Evolutionary conservation across 2,797 vertebrate species (phyloP).

Genomic region (Megalops cyprinoides): DNA sequence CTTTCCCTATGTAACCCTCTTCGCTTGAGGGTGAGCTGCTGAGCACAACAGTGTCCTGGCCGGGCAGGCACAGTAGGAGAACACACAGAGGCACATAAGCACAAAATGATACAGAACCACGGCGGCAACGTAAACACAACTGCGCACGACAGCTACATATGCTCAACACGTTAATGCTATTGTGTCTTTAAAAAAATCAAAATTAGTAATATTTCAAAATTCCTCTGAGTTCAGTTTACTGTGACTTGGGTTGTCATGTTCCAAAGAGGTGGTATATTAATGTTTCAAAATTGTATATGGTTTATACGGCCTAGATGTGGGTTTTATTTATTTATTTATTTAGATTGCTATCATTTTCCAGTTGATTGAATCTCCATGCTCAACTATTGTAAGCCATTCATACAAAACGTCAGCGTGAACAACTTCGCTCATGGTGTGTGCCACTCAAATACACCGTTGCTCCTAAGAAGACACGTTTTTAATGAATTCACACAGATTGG

Average conservation of each 20-base stretch:
- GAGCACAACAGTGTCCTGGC: slow-evolving; percentile 35
- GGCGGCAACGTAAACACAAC: not conserved
- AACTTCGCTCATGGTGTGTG: not conserved
- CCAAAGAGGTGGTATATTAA: not conserved
- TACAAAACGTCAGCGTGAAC: too few relatives aligned
- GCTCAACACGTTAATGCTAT: not conserved
- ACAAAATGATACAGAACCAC: not conserved
- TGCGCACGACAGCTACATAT: not conserved
- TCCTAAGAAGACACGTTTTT: not conserved
- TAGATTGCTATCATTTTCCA: not conserved
- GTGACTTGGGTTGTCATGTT: not conserved
- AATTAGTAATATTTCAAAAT: not conserved
- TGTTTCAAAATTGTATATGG: not conserved
- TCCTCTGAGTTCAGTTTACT: not conserved
- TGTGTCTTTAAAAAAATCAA: not conserved
- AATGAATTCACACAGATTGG: not conserved
- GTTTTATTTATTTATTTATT: not conserved
- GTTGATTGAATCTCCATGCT: not conserved
- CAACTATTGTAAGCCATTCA: not conserved
- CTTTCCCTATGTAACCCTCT: slow-evolving; percentile 78
- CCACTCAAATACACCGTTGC: not conserved
- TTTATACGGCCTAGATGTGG: not conserved
- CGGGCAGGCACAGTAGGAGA: not conserved
- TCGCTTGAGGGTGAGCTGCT: slow-evolving; percentile 59
- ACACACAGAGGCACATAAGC: slow-evolving; percentile 7